Base-by-base conservation (phyloP, 2,113 vertebrate species). In the Alosa alosa region DNA sequence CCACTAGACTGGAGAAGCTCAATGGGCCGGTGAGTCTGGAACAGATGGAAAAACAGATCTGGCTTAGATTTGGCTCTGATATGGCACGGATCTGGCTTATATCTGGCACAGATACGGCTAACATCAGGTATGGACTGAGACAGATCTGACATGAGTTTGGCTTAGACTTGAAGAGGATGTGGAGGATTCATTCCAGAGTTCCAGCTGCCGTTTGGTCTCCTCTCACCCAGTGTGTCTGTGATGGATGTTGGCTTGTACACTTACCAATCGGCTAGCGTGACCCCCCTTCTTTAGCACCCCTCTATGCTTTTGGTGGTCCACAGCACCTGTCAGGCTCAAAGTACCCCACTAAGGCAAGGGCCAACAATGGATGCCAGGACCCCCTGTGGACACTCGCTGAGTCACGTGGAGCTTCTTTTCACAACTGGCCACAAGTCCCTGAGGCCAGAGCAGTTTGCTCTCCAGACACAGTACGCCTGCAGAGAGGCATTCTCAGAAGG, bases 281-380 rank as follows among this genome's bases (percentile, higher is more conserved):
- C 10, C 60, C 84, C 47, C 31, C 68, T 11, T 1, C 82, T 5
- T 15, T 25, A n/a, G 4, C 36, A 39, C 72, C 11, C 72, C 11
- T 1, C n/a, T 10, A 25, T 68, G 64, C 64, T 68, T 68, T 68
- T 68, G 64, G 64, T 68, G n/a, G 64, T 17, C 31, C 72, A 78
- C 72, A 39, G 72, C 72, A 78, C 72, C 72, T 78, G 72, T 39
- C 72, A 78, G 72, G 11, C 72, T 78, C 72, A 78, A 41, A 78
- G 39, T 78, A 78, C 72, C 31, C 68, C 13, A 36, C n/a, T 15
- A 8, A 75, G 68, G 68, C 68, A 15, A 36, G 6, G 68, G 31
- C 68, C 31, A 78, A 78, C 72, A 78, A 78, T 39, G 72, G 72
- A 17, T 39, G 72, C 72, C 25, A 36, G 25, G 36, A 15, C 72